Conservation (phyloP, 2,797 vertebrate species). For the Streptopelia turtur region DNA sequence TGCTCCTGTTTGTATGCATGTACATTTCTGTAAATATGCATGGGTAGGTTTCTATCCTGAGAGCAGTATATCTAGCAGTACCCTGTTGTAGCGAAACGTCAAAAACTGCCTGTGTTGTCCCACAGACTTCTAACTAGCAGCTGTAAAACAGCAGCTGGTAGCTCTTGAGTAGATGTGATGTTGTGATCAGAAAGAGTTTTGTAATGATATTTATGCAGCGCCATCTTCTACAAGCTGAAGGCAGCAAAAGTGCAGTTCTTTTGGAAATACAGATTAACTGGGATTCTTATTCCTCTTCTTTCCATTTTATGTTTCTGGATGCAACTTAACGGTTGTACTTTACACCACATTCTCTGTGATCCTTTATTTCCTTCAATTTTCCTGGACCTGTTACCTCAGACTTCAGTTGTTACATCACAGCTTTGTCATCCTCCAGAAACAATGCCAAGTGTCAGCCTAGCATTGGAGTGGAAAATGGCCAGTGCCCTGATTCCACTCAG, state of each 20-base stretch:
- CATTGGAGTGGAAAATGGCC: neutral
- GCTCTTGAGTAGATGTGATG: neutral
- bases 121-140: neutral
- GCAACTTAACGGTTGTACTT: neutral
- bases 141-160: neutral
- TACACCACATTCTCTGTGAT: neutral
- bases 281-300: neutral
- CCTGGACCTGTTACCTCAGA: fast-evolving
- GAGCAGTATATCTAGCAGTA: neutral
- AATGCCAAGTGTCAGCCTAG: neutral
- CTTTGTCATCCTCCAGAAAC: neutral
- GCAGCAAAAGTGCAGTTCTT: neutral
- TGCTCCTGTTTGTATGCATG: neutral
- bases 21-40: neutral
- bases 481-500: neutral
- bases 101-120: neutral
- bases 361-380: neutral
- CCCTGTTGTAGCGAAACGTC: neutral
- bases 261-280: neutral
- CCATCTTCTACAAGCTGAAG: neutral
- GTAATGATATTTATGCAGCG: neutral
- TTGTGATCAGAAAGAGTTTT: neutral
- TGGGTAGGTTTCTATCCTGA: neutral
- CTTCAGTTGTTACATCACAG: neutral
- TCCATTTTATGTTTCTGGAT: neutral